phyloP scores from a whole-genome alignment of 2,888 invertebrate genomes.

The Hesperia comma region DNA sequence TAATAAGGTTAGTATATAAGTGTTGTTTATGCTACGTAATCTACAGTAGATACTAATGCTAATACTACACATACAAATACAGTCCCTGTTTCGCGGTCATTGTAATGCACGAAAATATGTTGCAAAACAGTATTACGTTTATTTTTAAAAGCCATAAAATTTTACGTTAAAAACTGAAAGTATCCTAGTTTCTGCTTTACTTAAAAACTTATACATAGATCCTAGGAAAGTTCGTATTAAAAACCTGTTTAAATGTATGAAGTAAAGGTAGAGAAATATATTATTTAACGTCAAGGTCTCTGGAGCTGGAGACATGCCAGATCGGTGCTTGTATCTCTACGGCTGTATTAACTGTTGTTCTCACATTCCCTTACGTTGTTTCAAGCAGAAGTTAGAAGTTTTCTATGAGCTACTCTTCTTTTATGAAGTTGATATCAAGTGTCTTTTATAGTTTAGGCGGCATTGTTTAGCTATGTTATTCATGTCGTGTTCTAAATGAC shows the following conservation, averaged over 20 bases:
- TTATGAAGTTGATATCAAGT: neutral
- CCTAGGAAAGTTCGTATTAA: neutral
- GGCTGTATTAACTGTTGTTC: constrained; percentile 24
- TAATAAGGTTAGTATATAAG: too few relatives aligned
- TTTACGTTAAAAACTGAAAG: too few relatives aligned
- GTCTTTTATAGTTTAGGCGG: too few relatives aligned
- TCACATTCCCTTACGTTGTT: constrained; percentile 12
- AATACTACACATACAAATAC: too few relatives aligned
- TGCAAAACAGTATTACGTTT: too few relatives aligned
- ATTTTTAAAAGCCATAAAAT: too few relatives aligned
- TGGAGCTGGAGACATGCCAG: constrained; percentile 20
- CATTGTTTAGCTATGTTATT: too few relatives aligned
- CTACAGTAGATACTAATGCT: too few relatives aligned
- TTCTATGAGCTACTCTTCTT: neutral
- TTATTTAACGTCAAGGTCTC: constrained; percentile 34
- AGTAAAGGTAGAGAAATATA: constrained; percentile 5
- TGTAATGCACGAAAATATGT: too few relatives aligned
- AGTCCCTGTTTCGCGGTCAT: too few relatives aligned
- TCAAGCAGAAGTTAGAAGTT: neutral
- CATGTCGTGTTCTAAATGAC: too few relatives aligned
- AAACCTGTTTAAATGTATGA: neutral
- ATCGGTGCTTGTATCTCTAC: constrained; percentile 10
- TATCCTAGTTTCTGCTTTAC: neutral
- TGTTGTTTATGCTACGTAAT: too few relatives aligned
- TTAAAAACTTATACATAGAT: neutral